These are phyloP conservation scores for Aurelia sp. DNA, from an alignment of 30 jellyfish, hydroid and myxozoan genomes.

Conservation along the genomic window DNA sequence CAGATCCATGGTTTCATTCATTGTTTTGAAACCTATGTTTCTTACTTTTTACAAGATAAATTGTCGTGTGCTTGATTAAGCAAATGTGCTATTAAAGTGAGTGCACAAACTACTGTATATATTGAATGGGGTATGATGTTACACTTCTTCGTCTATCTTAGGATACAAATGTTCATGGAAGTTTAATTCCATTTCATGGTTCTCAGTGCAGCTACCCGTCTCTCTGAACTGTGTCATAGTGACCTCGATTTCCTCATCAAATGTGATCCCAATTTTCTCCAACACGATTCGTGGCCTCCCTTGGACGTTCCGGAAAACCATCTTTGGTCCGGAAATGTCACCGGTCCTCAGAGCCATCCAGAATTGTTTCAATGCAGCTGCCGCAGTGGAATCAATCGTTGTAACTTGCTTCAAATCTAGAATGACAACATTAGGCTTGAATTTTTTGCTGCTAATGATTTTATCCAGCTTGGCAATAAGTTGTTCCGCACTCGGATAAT, in stretches of 20 bases:
- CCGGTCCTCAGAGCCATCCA: constrained; percentile 30
- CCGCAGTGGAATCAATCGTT: constrained; percentile 63
- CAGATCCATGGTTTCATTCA: no score
- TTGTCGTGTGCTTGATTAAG: no score
- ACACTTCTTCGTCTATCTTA: no score
- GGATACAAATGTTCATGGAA: no score
- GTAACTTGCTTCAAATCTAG: constrained; percentile 43
- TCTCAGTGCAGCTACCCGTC: no score
- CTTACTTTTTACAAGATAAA: no score
- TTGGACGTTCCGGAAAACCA: constrained; percentile 27
- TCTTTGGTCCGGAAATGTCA: constrained; percentile 43
- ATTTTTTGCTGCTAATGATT: constrained; percentile 30
- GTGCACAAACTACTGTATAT: no score
- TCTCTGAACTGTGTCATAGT: no score
- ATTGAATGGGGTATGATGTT: no score
- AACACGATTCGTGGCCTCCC: constrained; percentile 20
- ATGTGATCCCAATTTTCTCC: constrained; percentile 14
- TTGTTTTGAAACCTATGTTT: no score
- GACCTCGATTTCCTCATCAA: constrained; percentile 30
- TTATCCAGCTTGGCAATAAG: constrained; percentile 60
- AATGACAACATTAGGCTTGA: constrained; percentile 35
- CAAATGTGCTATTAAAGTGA: no score
- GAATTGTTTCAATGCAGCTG: constrained; percentile 58
- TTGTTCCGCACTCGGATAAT: constrained; percentile 64
- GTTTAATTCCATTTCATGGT: no score